Percentiles rank a stretch among this genome's conserved stretches.
Evolutionary conservation across 2,888 invertebrate genomes (phyloP).

Genomic region (Agrotis exclamationis): DNA sequence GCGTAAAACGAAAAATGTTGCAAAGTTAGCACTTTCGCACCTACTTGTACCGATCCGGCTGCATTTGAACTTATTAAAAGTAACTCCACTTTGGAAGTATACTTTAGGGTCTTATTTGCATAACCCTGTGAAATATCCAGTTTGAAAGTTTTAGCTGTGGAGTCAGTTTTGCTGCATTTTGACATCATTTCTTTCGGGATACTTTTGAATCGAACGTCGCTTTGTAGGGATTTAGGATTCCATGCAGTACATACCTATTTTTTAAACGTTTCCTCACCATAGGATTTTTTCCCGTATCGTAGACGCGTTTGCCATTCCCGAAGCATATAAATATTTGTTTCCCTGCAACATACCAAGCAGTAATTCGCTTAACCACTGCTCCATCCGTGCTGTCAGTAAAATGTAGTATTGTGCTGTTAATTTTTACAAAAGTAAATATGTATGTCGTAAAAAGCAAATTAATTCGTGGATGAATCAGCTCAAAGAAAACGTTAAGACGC

Average conservation of each 20-base stretch:
- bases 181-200: slow-evolving; percentile 18
- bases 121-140: slow-evolving; percentile 64
- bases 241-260: too few species aligned
- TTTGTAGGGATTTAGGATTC: background rate
- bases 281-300: too few species aligned
- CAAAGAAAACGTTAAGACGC: background rate
- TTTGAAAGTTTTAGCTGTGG: slow-evolving; percentile 49
- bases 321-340: too few species aligned
- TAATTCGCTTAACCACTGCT: too few species aligned
- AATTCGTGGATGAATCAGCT: too few species aligned
- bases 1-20: slow-evolving; percentile 72
- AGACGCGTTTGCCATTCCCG: too few species aligned
- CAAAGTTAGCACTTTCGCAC: slow-evolving; percentile 71
- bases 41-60: slow-evolving; percentile 64
- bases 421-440: background rate
- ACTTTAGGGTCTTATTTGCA: slow-evolving; percentile 68
- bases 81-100: slow-evolving; percentile 68
- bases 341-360: too few species aligned
- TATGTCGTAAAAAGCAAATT: too few species aligned
- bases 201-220: slow-evolving; percentile 28
- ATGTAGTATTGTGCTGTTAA: background rate
- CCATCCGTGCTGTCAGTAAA: too few species aligned
- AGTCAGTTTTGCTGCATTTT: slow-evolving; percentile 42
- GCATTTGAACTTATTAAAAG: slow-evolving; percentile 71
- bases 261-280: too few species aligned